phyloP scores from a whole-genome alignment of 2,113 vertebrate genomes.

The Mirza zaza region DNA sequence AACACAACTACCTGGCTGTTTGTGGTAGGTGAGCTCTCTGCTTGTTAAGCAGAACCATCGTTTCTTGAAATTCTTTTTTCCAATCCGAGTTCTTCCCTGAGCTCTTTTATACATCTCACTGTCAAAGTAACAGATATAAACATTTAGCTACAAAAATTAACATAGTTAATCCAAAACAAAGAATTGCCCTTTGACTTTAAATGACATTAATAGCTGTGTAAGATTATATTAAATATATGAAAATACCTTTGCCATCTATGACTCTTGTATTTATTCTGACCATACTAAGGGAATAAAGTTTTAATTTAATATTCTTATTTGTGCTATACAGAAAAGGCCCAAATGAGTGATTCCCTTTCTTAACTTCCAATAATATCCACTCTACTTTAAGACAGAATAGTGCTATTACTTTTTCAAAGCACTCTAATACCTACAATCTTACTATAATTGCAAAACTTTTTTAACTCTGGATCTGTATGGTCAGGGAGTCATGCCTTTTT shows the following conservation, averaged over 20 bases:
- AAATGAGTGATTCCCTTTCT: not conserved
- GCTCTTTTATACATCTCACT: constrained; percentile 97
- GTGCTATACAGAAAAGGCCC: not conserved
- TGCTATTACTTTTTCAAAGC: not conserved
- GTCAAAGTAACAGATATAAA: constrained; percentile 63
- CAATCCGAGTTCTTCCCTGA: constrained; percentile 93
- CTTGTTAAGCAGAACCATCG: constrained; percentile 96
- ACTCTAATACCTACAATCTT: not conserved
- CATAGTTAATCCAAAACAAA: constrained; percentile 33
- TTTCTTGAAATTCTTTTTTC: constrained; percentile 96
- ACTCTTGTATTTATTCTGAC: constrained; percentile 31
- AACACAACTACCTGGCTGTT: constrained; percentile 91
- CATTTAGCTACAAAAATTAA: constrained; percentile 41
- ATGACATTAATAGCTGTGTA: not conserved
- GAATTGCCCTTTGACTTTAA: constrained; percentile 15
- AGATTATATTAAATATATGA: not conserved
- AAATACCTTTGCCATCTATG: not conserved
- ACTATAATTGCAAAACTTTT: not conserved
- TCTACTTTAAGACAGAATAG: not conserved
- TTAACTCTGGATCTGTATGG: not conserved
- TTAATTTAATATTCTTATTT: constrained; percentile 25
- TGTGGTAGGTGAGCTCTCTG: constrained; percentile 96
- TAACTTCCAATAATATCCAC: not conserved
- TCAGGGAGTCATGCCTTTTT: not conserved
- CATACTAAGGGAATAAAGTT: not conserved